A percentile compares a stretch with the other conserved stretches of the same genome.
Evolutionary conservation across 1,140 invertebrate species (phyloP).

Genomic region (Coboldia fuscipes): DNA sequence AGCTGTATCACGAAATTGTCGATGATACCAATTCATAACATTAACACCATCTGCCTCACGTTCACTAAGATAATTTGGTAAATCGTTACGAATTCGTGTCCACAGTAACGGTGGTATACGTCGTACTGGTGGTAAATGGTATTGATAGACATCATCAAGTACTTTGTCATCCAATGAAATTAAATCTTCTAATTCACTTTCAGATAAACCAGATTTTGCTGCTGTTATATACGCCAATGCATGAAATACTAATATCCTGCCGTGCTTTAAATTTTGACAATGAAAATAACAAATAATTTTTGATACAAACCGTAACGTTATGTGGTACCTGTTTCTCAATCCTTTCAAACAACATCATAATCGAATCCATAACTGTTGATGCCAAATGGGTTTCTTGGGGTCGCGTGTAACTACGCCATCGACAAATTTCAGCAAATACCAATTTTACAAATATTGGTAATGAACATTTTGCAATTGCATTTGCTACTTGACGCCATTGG

Average conservation of each 20-base stretch:
- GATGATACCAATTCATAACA: constrained; percentile 94
- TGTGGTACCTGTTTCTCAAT: constrained; percentile 64
- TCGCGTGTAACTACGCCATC: constrained; percentile 93
- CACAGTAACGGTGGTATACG: constrained; percentile 87
- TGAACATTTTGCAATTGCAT: constrained; percentile 82
- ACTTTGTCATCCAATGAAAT: constrained; percentile 88
- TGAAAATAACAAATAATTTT: constrained; percentile 1
- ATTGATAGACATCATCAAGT: constrained; percentile 95
- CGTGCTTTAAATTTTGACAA: constrained; percentile 36
- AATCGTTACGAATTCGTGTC: constrained; percentile 86
- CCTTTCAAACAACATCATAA: constrained; percentile 89
- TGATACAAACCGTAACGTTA: background rate
- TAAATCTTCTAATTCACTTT: constrained; percentile 84
- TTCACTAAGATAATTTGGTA: constrained; percentile 90
- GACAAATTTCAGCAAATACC: constrained; percentile 86
- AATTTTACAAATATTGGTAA: constrained; percentile 94
- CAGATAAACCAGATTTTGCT: constrained; percentile 75
- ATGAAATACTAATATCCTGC: constrained; percentile 78
- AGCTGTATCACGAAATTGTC: constrained; percentile 86
- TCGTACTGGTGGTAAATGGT: constrained; percentile 86
- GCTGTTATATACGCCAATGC: constrained; percentile 88
- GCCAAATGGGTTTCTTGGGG: constrained; percentile 79
- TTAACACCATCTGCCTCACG: constrained; percentile 91
- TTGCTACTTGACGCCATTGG: constrained; percentile 87
- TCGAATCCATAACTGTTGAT: constrained; percentile 90